Conservation (phyloP, 2,113 vertebrate species). For the Neolamprologus caudopunctatus region DNA sequence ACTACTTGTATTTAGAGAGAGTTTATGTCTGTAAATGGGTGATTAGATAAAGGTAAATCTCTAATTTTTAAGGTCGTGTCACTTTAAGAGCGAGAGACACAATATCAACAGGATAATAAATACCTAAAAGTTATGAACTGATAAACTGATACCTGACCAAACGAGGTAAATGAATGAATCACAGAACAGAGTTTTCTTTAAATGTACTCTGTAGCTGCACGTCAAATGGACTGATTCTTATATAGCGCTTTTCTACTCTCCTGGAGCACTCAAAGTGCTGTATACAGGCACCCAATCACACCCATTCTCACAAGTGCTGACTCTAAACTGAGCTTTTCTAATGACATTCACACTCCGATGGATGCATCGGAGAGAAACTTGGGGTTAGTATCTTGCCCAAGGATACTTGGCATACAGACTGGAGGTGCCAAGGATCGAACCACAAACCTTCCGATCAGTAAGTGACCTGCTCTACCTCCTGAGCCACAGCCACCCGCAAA, state of each 20-base stretch:
- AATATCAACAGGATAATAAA: not conserved
- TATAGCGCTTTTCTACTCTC: not conserved
- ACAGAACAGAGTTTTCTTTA: not conserved
- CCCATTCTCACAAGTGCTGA: not conserved
- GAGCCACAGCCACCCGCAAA: not conserved
- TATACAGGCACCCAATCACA: not conserved
- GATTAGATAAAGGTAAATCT: not conserved
- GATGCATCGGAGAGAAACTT: not conserved
- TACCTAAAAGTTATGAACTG: not conserved
- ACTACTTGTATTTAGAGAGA: not conserved
- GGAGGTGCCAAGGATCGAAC: not conserved
- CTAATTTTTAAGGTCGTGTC: accelerated
- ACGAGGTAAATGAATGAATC: not conserved
- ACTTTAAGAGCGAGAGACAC: not conserved
- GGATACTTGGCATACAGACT: not conserved
- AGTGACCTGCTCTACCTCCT: not conserved
- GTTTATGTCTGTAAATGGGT: not conserved
- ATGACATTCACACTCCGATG: not conserved
- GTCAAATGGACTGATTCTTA: not conserved
- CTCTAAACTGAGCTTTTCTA: not conserved
- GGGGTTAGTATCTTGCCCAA: not conserved
- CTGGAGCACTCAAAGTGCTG: not conserved
- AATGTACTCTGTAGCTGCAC: not conserved
- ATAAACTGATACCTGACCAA: not conserved
- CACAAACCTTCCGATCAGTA: not conserved